Conservation (phyloP, 1,140 invertebrate genomes). For the Listronotus oregonensis region DNA sequence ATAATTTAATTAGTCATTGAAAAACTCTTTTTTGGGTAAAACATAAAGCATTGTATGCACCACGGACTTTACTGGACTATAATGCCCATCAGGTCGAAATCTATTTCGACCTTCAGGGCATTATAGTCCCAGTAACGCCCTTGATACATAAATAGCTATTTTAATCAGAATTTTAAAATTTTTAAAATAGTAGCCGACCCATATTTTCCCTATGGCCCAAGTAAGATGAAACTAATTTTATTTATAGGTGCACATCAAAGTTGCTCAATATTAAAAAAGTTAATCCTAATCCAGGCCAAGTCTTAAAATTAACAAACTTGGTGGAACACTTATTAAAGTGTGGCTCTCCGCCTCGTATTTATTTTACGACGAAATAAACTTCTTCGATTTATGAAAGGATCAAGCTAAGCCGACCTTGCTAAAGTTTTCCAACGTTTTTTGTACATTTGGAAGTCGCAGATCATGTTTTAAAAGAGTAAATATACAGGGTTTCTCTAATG, state of each 20-base stretch:
- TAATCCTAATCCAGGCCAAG: conserved; percentile 8
- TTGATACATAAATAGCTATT: too few species aligned
- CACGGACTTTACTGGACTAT: too few species aligned
- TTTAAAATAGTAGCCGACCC: too few species aligned
- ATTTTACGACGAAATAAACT: conserved; percentile 30
- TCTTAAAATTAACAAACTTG: conserved; percentile 23
- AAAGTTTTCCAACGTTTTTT: conserved; percentile 20
- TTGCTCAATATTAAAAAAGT: conserved; percentile 18
- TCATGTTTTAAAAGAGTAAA: conserved; percentile 13
- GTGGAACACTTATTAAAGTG: conserved; percentile 26
- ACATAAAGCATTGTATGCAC: too few species aligned
- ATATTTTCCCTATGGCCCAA: neutral
- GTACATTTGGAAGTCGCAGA: neutral
- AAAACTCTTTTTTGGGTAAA: too few species aligned
- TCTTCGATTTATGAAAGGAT: conserved; percentile 31
- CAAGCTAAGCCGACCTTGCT: conserved; percentile 20
- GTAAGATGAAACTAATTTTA: neutral
- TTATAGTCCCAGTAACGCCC: too few species aligned
- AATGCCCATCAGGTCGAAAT: too few species aligned
- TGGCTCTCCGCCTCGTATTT: conserved; percentile 8
- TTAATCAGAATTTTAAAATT: too few species aligned
- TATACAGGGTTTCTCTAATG: too few species aligned
- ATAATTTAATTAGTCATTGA: too few species aligned
- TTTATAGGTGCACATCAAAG: conserved; percentile 4
- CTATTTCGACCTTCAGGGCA: too few species aligned